phyloP scores from a whole-genome alignment of 92 coral and sea anemone genomes.

The Heteractis magnifica region DNA sequence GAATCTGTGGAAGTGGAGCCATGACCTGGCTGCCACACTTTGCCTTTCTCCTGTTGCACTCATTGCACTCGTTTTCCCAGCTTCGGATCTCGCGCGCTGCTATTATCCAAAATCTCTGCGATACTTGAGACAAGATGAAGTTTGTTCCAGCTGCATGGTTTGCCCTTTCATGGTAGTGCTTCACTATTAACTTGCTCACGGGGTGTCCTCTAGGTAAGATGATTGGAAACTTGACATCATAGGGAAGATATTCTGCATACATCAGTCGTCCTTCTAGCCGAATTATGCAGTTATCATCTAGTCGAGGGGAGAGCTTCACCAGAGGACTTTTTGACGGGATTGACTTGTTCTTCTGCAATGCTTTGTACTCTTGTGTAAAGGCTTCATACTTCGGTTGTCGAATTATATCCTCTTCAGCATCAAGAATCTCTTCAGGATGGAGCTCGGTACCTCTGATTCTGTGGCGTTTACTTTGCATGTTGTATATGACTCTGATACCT shows the following conservation, averaged over 20 bases:
- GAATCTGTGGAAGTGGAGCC: slow-evolving; percentile 37
- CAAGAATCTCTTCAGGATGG: slow-evolving; percentile 38
- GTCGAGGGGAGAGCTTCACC: slow-evolving; percentile 26
- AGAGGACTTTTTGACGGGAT: slow-evolving; percentile 36
- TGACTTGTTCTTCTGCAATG: slow-evolving; percentile 35
- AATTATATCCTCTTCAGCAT: slow-evolving; percentile 52
- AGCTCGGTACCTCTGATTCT: slow-evolving; percentile 26
- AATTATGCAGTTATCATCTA: slow-evolving; percentile 51
- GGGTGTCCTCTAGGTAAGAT: slow-evolving; percentile 53
- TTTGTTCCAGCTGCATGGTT: slow-evolving; percentile 64
- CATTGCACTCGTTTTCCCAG: slow-evolving; percentile 48
- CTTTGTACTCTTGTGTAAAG: slow-evolving; percentile 43
- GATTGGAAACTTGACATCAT: slow-evolving; percentile 36
- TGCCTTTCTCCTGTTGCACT: slow-evolving; percentile 25
- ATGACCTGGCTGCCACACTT: slow-evolving; percentile 34
- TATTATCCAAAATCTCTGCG: slow-evolving; percentile 47
- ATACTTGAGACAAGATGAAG: slow-evolving; percentile 42
- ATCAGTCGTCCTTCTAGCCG: slow-evolving; percentile 41
- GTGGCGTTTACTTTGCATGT: slow-evolving; percentile 30
- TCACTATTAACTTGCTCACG: slow-evolving; percentile 48
- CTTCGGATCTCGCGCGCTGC: slow-evolving; percentile 57
- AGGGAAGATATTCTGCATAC: slow-evolving; percentile 49
- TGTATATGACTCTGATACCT: slow-evolving; percentile 36
- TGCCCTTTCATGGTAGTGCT: slow-evolving; percentile 50
- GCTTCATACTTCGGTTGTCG: slow-evolving; percentile 40